A percentile compares a stretch with the other conserved stretches of the same genome.
Evolutionary conservation across 2,888 invertebrate genomes (phyloP).

Genomic region (Cataglyphis livida): DNA sequence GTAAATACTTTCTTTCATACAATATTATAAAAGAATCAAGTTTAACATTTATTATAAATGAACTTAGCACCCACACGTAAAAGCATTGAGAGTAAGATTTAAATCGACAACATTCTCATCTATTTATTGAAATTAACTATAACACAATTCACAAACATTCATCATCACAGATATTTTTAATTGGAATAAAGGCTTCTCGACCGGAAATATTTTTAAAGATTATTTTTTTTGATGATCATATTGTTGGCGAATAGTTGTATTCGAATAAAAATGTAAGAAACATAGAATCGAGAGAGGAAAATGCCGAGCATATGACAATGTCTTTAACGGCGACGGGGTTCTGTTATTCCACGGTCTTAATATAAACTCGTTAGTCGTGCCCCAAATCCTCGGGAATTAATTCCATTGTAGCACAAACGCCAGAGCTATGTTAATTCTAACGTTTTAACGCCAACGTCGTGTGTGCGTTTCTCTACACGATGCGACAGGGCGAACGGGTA

Average conservation of each 20-base stretch:
- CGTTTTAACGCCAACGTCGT: slow-evolving; percentile 59
- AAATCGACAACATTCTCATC: neutral
- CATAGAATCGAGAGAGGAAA: neutral
- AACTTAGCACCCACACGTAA: neutral
- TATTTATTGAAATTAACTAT: neutral
- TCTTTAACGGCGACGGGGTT: slow-evolving; percentile 50
- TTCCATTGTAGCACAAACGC: slow-evolving; percentile 74
- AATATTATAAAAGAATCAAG: neutral
- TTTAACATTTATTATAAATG: neutral
- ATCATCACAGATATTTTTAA: neutral
- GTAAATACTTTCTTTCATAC: neutral
- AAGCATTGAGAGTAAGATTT: neutral
- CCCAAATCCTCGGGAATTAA: slow-evolving; percentile 75
- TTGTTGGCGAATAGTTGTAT: neutral
- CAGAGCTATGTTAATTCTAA: slow-evolving; percentile 72
- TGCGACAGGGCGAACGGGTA: neutral
- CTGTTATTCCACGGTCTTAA: slow-evolving; percentile 61
- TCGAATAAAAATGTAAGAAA: neutral
- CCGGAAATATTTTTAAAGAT: neutral
- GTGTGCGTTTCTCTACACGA: neutral
- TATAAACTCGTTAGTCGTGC: slow-evolving; percentile 73
- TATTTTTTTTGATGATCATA: neutral
- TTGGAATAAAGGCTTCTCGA: neutral
- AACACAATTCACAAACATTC: neutral
- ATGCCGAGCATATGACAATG: slow-evolving; percentile 38